A percentile compares a stretch with the other conserved stretches of the same genome.
phyloP scores from a whole-genome alignment of 2,888 invertebrate genomes.

The Lydus trimaculatus region DNA sequence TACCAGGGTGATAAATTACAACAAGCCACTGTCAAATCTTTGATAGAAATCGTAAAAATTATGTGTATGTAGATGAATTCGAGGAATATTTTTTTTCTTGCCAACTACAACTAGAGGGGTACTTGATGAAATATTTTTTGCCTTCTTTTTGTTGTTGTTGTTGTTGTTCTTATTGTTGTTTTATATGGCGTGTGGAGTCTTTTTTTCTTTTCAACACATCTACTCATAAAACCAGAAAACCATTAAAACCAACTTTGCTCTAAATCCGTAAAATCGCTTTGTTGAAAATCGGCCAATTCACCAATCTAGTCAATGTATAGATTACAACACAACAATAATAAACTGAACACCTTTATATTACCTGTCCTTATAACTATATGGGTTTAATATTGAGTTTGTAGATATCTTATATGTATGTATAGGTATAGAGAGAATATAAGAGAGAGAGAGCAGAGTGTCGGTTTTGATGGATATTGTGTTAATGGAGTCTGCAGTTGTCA shows the following conservation, averaged over 20 bases:
- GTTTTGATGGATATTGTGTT: conserved; percentile 40
- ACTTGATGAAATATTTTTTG: background rate
- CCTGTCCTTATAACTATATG: background rate
- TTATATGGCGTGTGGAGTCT: background rate
- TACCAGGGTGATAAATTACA: conserved; percentile 23
- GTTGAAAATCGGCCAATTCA: conserved; percentile 43
- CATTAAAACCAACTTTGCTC: conserved; percentile 42
- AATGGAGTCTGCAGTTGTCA: conserved; percentile 48
- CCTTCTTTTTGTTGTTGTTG: too few species aligned
- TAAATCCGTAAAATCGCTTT: conserved; percentile 43
- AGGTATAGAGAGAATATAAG: background rate
- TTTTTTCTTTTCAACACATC: background rate
- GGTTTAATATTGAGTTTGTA: background rate
- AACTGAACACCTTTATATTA: conserved; percentile 19
- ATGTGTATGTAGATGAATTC: background rate
- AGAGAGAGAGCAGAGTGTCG: background rate
- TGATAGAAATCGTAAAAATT: background rate
- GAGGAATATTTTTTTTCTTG: background rate
- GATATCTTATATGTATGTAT: background rate
- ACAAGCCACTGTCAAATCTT: conserved; percentile 16
- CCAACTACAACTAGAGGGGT: background rate
- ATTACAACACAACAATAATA: conserved; percentile 33
- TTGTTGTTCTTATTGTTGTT: background rate
- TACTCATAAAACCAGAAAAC: conserved; percentile 42
- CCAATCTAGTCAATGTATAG: conserved; percentile 35